These are phyloP conservation scores for Calcarius lapponicus DNA, from an alignment of 2,797 vertebrate species.

Conservation along the genomic window DNA sequence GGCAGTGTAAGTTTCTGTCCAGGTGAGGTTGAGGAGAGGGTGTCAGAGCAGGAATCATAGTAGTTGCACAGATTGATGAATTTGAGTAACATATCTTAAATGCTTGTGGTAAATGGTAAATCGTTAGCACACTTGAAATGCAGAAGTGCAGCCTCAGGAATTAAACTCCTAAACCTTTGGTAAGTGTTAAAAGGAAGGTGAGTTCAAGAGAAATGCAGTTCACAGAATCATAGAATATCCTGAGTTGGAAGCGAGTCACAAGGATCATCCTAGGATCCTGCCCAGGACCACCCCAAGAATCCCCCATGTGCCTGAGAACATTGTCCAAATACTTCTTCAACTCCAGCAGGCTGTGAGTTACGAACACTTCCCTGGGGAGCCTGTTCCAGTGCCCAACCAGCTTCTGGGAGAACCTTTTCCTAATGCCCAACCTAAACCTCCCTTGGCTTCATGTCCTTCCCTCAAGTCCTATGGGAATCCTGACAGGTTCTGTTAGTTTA, in stretches of 20 bases:
- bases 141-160: background rate
- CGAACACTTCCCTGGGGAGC: background rate
- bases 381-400: background rate
- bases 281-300: background rate
- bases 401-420: background rate
- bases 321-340: background rate
- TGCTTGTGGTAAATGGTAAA: background rate
- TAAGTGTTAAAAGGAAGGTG: background rate
- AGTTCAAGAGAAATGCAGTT: background rate
- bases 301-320: background rate
- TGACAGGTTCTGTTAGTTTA: background rate
- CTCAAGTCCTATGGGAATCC: background rate
- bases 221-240: background rate
- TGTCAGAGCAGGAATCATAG: background rate
- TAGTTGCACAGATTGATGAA: background rate
- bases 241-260: background rate
- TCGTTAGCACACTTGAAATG: background rate
- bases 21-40: background rate
- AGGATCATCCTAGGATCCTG: background rate
- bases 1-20: fast-evolving
- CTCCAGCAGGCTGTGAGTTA: background rate
- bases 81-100: background rate
- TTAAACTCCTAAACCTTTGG: background rate
- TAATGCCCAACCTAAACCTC: background rate
- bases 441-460: background rate